phyloP scores from a whole-genome alignment of 2,888 invertebrate genomes.

The Rhogogaster chlorosoma region DNA sequence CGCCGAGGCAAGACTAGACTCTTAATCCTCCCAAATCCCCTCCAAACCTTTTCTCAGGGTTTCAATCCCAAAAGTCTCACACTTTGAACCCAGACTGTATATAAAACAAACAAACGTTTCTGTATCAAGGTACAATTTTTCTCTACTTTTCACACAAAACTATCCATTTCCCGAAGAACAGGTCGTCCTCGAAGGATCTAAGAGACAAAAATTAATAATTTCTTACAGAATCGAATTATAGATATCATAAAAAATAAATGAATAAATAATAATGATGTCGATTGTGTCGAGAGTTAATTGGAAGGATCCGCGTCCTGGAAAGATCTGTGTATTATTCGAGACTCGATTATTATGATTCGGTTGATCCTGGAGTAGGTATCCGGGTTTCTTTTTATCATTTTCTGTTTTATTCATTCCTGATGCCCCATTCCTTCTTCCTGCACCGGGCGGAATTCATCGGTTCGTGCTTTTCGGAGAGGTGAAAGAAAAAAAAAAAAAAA shows the following conservation, averaged over 20 bases:
- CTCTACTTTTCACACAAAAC: neutral
- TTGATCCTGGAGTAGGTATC: neutral
- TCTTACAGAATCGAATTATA: no score
- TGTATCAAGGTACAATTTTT: neutral
- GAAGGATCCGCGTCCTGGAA: neutral
- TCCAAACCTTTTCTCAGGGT: slow-evolving; percentile 32
- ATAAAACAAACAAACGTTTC: neutral
- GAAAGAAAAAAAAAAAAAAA: slow-evolving; percentile 39
- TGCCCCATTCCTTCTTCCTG: slow-evolving; percentile 2
- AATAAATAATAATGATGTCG: neutral
- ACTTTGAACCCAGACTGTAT: neutral
- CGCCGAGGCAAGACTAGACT: slow-evolving; percentile 42
- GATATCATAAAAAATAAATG: neutral
- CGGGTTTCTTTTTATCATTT: slow-evolving; percentile 17
- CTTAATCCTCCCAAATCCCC: slow-evolving; percentile 48
- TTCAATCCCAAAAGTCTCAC: slow-evolving; percentile 35
- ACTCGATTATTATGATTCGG: neutral
- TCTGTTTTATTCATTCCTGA: slow-evolving; percentile 29
- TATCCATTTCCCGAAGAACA: no score
- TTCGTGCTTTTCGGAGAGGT: slow-evolving; percentile 21
- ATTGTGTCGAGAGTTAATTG: neutral
- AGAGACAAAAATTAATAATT: no score
- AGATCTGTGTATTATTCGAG: neutral
- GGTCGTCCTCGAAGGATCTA: no score
- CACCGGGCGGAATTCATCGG: slow-evolving; percentile 27